Percentiles rank a stretch among this genome's conserved stretches.
These are phyloP conservation scores for Ophion obscuratus DNA, from an alignment of 2,888 invertebrate genomes.

Conservation along the genomic window DNA sequence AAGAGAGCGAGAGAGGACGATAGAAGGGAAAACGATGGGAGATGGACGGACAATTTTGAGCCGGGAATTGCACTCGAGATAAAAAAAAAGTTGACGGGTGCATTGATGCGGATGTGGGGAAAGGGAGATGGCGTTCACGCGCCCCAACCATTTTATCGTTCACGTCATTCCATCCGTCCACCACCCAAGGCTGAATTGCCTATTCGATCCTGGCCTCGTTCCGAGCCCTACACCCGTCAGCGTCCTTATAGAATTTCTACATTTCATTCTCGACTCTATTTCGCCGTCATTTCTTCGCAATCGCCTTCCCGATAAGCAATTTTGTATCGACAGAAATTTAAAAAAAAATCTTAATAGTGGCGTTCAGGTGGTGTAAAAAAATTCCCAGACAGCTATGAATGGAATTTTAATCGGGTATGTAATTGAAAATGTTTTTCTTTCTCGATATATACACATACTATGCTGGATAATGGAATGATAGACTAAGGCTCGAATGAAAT, in stretches of 20 bases:
- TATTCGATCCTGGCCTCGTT: slow-evolving; percentile 52
- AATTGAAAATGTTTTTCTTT: slow-evolving; percentile 7
- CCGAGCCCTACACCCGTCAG: slow-evolving; percentile 48
- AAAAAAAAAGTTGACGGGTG: slow-evolving; percentile 65
- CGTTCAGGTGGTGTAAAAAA: slow-evolving; percentile 9
- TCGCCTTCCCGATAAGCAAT: slow-evolving; percentile 34
- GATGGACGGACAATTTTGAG: slow-evolving; percentile 68
- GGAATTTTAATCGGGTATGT: not conserved
- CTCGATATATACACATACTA: not conserved
- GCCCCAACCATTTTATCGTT: slow-evolving; percentile 65
- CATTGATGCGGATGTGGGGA: slow-evolving; percentile 50
- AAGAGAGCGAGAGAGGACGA: slow-evolving; percentile 14
- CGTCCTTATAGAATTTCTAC: slow-evolving; percentile 52
- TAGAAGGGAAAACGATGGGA: slow-evolving; percentile 42
- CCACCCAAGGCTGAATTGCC: slow-evolving; percentile 44
- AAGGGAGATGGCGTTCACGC: slow-evolving; percentile 41
- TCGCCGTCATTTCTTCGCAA: slow-evolving; percentile 37
- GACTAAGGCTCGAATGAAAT: not conserved
- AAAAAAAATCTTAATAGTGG: slow-evolving; percentile 7
- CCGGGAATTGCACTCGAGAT: slow-evolving; percentile 65
- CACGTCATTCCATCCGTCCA: slow-evolving; percentile 55
- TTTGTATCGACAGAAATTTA: slow-evolving; percentile 19
- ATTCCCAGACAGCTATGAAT: not conserved
- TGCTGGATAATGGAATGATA: not conserved
- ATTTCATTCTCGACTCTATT: slow-evolving; percentile 48